Base-by-base conservation (phyloP, 2,888 invertebrate genomes). In the Beris morrisii region DNA sequence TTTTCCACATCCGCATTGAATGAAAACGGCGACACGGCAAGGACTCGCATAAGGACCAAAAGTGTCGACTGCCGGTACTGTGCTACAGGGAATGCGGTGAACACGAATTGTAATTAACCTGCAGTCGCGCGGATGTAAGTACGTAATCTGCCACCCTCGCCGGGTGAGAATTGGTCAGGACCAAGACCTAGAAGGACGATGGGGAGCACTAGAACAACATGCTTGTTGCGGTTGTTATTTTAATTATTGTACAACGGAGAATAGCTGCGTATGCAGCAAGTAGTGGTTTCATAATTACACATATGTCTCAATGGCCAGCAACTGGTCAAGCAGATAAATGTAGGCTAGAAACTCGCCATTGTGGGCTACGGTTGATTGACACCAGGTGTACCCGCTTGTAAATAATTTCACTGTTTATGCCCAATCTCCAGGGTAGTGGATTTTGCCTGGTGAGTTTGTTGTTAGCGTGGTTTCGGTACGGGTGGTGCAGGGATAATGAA, bases 111-210 rank as follows among this genome's bases (percentile, higher is more conserved):
- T 69, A 72, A 72, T 71, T 71, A 72, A 71, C 71, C 71, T 64
- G 72, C 69, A 70, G 69, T 72, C 70, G 64, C 70, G 64, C 72
- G 70, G 59, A 69, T 71, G 74, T 72, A 73, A 73, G 72, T 28
- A 22, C 44, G 43, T 73, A 73, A 74, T 74, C 72, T 72, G 73
- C 72, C 71, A 72, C 69, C 69, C 69, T 68, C 68, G 69, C 69
- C 66, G 61, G 46, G 53, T 54, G 57, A 57, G 64, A 58, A 59
- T 38, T 53, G 32, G 30, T 5, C 38, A 38, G 38, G 38, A 38
- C 38, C 9, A 38, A 38, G 38, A 38, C 38, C 38, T 5, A 38
- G 38, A 38, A 38, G 38, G 38, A 38, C 38, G 38, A 38, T 38
- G 38, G 38, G 1, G 7, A 38, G 38, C 7, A 38, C 38, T 9